Conservation (phyloP, 2,888 invertebrate genomes). For the Aphidius colemani region DNA sequence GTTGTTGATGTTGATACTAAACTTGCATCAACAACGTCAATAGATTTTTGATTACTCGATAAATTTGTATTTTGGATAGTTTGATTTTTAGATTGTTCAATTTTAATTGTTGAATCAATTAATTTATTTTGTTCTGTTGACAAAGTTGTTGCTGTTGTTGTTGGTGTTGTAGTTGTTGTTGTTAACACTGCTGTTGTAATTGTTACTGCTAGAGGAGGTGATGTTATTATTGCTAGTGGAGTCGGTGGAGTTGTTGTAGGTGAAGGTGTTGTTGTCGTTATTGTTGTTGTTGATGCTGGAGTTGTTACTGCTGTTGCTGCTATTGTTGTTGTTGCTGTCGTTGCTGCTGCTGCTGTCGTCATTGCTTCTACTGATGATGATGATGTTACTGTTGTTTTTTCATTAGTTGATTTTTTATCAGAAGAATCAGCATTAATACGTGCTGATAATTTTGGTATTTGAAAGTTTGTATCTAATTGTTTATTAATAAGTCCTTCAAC, state of each 20-base stretch:
- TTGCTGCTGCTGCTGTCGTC: no score
- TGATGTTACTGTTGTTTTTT: slow-evolving; percentile 31
- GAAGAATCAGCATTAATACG: slow-evolving; percentile 46
- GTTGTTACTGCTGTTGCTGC: slow-evolving; percentile 20
- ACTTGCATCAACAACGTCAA: slow-evolving; percentile 37
- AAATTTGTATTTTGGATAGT: slow-evolving; percentile 23
- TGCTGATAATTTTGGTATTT: slow-evolving; percentile 82
- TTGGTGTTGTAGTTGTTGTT: no score
- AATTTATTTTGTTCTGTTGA: slow-evolving; percentile 35
- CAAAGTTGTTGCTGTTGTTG: background rate
- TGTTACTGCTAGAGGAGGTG: slow-evolving; percentile 32
- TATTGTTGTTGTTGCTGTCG: no score
- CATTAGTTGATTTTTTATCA: slow-evolving; percentile 43
- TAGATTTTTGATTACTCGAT: slow-evolving; percentile 29
- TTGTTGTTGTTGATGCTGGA: slow-evolving; percentile 17
- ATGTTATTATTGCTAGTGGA: slow-evolving; percentile 1
- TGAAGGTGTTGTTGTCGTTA: background rate
- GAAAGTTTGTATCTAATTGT: slow-evolving; percentile 80
- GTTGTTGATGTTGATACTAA: slow-evolving; percentile 41
- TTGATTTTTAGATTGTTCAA: slow-evolving; percentile 33
- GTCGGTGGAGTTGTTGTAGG: no score
- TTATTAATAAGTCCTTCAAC: slow-evolving; percentile 78
- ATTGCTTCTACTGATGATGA: slow-evolving; percentile 18
- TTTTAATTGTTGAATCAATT: slow-evolving; percentile 38
- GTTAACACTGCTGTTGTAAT: no score